Percentiles rank a stretch among this genome's conserved stretches.
phyloP scores from a whole-genome alignment of 2,113 vertebrate species.

The Semnornis frantzii region DNA sequence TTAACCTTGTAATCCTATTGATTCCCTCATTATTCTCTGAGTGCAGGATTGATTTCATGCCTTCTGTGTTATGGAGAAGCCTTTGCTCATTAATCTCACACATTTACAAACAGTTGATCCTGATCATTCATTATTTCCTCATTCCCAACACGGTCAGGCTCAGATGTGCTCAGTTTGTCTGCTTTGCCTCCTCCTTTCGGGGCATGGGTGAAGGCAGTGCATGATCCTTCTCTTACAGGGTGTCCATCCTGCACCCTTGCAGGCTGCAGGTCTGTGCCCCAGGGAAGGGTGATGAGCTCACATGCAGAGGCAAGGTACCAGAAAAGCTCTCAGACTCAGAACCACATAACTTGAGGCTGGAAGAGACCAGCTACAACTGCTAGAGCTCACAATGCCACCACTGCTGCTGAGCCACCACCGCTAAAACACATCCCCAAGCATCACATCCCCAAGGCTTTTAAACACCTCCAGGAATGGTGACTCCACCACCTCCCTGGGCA shows the following conservation, averaged over 20 bases:
- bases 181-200: background rate
- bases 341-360: too few relatives aligned
- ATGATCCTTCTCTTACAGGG: background rate
- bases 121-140: conserved; percentile 50
- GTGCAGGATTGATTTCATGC: conserved; percentile 43
- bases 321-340: background rate
- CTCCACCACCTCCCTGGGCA: too few relatives aligned
- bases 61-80: conserved; percentile 52
- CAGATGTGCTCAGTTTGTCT: background rate
- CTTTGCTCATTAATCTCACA: conserved; percentile 62
- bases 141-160: background rate
- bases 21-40: conserved; percentile 73
- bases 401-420: too few relatives aligned
- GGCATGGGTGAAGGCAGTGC: background rate
- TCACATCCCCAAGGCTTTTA: too few relatives aligned
- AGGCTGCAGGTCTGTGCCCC: rapidly evolving
- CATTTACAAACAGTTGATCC: conserved; percentile 21
- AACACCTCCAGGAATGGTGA: too few relatives aligned
- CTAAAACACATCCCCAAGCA: too few relatives aligned
- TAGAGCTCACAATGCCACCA: too few relatives aligned
- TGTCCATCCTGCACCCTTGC: background rate
- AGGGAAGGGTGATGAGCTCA: background rate
- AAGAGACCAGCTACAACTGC: too few relatives aligned
- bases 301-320: background rate
- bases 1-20: conserved; percentile 79